Evolutionary conservation across 2,113 vertebrate species (phyloP), one percentile per base, ranked within the genome.

Genomic region (Corydoras sp.): DNA sequence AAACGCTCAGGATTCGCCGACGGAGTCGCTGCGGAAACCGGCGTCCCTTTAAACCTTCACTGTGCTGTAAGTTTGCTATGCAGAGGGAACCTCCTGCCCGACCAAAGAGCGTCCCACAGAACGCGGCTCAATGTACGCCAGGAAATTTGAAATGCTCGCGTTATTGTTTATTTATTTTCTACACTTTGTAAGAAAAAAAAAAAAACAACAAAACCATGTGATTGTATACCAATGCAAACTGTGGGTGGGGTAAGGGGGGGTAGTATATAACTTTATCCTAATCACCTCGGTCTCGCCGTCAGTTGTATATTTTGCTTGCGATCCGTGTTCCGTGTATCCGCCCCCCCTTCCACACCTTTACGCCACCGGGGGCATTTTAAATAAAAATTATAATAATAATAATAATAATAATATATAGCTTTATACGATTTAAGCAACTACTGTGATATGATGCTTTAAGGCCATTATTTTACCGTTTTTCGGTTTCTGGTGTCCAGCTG

Each of bases 81-180:
- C 35, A 43, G 7, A 2, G 35, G 7, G 35, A 43, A 43, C 35
- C 35, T 43, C 35, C 35, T 2, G 7, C 35, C 7, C 35, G 35
- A 43, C 35, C 35, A 43, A 43, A 43, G 35, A 43, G 35, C 35
- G 4, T 43, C 35, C 35, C 35, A 43, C 35, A 2, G 35, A 43
- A 43, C 35, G 35, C 35, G 35, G 35, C 35, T 5, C 4, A 43
- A 43, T 43, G 7, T 43, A 43, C 7, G 35, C 7, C 35, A 43
- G 4, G 7, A 4, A 43, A 8, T 43, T 43, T 0, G 35, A 8
- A 43, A 86, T 85, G 86, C 84, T 87, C 87, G 88, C 81, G 77
- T 83, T 86, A 88, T 85, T 89, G 89, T 91, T 91, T 91, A 90
- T 91, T 91, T 90, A 88, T 88, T 88, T 87, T 86, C 84, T 80